These are phyloP conservation scores for Aphelocoma coerulescens DNA, from an alignment of 2,113 vertebrate species.

Conservation along the genomic window DNA sequence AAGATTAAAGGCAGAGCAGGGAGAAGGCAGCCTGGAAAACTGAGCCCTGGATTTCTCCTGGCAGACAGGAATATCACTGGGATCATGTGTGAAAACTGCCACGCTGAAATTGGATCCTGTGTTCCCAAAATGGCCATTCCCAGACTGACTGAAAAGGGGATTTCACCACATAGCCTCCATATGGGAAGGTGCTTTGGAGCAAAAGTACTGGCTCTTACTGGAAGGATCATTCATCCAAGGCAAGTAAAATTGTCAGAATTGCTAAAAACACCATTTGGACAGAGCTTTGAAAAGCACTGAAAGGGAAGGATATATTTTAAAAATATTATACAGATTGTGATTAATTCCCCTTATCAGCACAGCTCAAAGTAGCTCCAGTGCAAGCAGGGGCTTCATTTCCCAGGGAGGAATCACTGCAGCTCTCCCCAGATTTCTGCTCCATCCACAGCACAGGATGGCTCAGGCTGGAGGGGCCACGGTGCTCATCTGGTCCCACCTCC, in stretches of 20 bases:
- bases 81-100: not conserved
- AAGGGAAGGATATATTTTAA: not conserved
- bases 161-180: fast-evolving
- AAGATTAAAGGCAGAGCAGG: constrained; percentile 36
- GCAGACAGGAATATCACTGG: not conserved
- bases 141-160: not conserved
- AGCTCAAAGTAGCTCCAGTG: fast-evolving
- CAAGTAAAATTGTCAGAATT: not conserved
- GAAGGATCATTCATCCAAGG: not conserved
- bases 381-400: not conserved
- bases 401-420: fast-evolving
- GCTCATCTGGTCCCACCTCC: not conserved
- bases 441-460: fast-evolving
- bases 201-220: not conserved
- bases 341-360: not conserved
- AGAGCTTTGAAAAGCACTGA: not conserved
- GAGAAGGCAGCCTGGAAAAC: not conserved
- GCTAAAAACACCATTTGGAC: not conserved
- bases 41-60: not conserved
- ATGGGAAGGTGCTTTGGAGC: fast-evolving
- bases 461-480: not conserved
- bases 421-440: not conserved
- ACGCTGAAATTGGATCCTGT: not conserved
- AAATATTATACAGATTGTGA: fast-evolving
- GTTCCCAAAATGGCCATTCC: not conserved